These are phyloP conservation scores for Siderastrea siderea DNA, from an alignment of 92 coral and sea anemone species.

Conservation along the genomic window DNA sequence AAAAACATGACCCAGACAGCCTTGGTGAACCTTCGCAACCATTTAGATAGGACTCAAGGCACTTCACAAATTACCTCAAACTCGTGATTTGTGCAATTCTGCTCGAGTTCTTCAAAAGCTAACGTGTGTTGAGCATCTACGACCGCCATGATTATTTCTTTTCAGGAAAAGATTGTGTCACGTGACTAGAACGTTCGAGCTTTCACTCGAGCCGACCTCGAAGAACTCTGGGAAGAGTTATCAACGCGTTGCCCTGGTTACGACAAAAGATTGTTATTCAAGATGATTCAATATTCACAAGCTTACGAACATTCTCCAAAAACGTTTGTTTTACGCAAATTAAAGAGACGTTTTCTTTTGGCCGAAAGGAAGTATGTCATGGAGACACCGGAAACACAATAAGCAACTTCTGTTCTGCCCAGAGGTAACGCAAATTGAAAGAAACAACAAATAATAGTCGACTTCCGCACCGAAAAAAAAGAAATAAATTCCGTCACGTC, in stretches of 20 bases:
- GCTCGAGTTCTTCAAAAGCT: conserved; percentile 75
- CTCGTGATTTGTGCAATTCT: conserved; percentile 82
- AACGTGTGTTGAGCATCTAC: conserved; percentile 81
- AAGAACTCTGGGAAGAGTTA: conserved; percentile 60
- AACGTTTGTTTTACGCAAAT: neutral
- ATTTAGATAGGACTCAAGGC: conserved; percentile 14
- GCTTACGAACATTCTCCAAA: neutral
- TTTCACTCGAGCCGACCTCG: conserved; percentile 9
- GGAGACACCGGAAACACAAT: neutral
- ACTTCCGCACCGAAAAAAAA: neutral
- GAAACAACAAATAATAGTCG: conserved; percentile 1
- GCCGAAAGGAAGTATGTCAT: conserved; percentile 16
- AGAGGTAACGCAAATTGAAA: neutral
- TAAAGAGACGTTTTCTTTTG: neutral
- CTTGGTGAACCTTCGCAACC: conserved; percentile 31
- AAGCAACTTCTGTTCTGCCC: neutral
- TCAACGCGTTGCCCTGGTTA: conserved; percentile 39
- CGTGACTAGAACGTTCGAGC: conserved; percentile 76
- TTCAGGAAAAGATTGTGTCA: conserved; percentile 82
- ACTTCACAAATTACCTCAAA: conserved; percentile 78
- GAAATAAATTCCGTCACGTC: conserved; percentile 20
- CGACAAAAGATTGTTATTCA: neutral
- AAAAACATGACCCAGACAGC: conserved; percentile 17
- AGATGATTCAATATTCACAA: neutral
- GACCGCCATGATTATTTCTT: conserved; percentile 91